phyloP scores from a whole-genome alignment of 2,113 vertebrate species.

The Diadophis punctatus region DNA sequence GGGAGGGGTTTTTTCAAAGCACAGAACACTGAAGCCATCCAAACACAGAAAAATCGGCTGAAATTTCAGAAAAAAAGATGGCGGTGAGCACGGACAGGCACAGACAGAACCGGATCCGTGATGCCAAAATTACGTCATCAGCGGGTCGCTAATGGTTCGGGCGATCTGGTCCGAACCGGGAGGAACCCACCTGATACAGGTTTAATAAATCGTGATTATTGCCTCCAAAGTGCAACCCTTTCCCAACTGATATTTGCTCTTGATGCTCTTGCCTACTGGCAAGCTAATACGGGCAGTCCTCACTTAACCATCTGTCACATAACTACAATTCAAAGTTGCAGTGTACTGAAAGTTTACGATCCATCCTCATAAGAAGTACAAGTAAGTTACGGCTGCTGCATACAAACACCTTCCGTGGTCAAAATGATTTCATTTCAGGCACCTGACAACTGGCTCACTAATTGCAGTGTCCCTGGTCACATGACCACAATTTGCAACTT shows the following conservation, averaged over 20 bases:
- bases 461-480: background rate
- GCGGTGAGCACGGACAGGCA: too few relatives aligned
- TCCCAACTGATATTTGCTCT: background rate
- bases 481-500: background rate
- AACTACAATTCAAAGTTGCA: background rate
- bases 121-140: too few relatives aligned
- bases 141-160: too few relatives aligned
- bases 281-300: background rate
- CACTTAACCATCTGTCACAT: background rate
- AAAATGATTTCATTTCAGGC: background rate
- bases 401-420: background rate
- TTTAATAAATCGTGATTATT: background rate
- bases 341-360: background rate
- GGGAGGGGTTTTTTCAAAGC: too few relatives aligned
- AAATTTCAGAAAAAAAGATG: too few relatives aligned
- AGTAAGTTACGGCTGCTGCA: background rate
- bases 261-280: background rate
- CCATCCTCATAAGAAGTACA: background rate
- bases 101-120: too few relatives aligned
- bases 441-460: background rate
- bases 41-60: too few relatives aligned
- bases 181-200: too few relatives aligned
- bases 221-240: background rate
- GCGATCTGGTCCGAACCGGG: too few relatives aligned
- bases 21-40: too few relatives aligned